A percentile compares a stretch with the other conserved stretches of the same genome.
Conservation (phyloP, 64 coral and sea anemone species). For the Actinia tenebrosa region DNA sequence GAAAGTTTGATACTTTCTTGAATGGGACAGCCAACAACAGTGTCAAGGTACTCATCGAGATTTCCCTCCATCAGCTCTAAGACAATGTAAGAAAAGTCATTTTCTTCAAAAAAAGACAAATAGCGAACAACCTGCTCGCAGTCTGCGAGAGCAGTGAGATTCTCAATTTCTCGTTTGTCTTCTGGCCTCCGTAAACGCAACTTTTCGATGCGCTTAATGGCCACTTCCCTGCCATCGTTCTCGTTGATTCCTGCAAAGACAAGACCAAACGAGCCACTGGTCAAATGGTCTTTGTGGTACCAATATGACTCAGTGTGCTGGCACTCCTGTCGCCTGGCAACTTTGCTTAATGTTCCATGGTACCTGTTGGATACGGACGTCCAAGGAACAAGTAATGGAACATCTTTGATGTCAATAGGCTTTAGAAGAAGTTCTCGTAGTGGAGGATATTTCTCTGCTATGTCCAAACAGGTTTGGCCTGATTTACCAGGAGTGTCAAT, state of each 20-base stretch:
- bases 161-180: neutral
- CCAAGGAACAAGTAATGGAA: no score
- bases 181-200: neutral
- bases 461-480: no score
- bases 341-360: neutral
- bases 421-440: no score
- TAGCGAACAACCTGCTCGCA: conserved; percentile 46
- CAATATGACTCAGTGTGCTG: conserved; percentile 5
- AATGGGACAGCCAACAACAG: no score
- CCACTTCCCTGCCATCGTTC: conserved; percentile 59
- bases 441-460: no score
- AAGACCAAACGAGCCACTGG: conserved; percentile 18
- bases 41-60: conserved; percentile 39
- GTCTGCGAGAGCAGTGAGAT: neutral
- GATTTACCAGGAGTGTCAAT: no score
- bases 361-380: neutral
- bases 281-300: conserved; percentile 33
- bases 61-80: conserved; percentile 74
- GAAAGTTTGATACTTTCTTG: no score
- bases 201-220: conserved; percentile 43
- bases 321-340: neutral
- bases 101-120: conserved; percentile 24
- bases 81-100: conserved; percentile 42
- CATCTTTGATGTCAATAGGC: no score
- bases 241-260: conserved; percentile 53